Conservation (phyloP, 1,140 invertebrate species). For the Monochamus saltuarius region DNA sequence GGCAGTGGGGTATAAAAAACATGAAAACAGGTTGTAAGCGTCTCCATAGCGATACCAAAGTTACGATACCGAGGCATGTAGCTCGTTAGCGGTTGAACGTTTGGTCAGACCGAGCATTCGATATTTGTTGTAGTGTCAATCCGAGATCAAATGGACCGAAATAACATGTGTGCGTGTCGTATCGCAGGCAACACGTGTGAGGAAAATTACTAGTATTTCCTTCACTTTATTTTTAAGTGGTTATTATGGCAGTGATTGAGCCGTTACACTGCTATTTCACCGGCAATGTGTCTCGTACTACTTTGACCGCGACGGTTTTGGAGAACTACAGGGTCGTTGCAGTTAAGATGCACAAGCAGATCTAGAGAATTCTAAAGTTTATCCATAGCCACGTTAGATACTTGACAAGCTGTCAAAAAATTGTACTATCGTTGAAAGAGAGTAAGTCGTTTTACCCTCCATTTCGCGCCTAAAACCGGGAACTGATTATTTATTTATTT, state of each 20-base stretch:
- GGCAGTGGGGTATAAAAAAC: too few relatives aligned
- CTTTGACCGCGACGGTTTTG: too few relatives aligned
- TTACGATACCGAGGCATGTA: conserved; percentile 9
- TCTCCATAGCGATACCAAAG: neutral
- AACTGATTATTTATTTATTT: too few relatives aligned
- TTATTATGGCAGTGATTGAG: conserved; percentile 32
- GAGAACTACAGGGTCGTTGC: too few relatives aligned
- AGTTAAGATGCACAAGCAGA: too few relatives aligned
- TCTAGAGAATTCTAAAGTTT: too few relatives aligned
- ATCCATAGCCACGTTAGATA: too few relatives aligned
- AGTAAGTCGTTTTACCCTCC: too few relatives aligned
- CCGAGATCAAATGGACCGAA: conserved; percentile 35
- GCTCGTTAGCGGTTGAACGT: conserved; percentile 12
- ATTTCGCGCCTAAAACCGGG: too few relatives aligned
- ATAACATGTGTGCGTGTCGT: conserved; percentile 27
- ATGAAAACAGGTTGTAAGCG: too few relatives aligned
- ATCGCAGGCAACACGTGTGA: conserved; percentile 24
- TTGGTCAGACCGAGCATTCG: conserved; percentile 25
- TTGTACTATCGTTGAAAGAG: too few relatives aligned
- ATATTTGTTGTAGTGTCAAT: conserved; percentile 35
- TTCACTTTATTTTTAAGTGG: conserved; percentile 31
- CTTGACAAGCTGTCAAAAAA: too few relatives aligned
- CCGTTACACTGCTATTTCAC: conserved; percentile 18
- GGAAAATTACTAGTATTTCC: conserved; percentile 31
- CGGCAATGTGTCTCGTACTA: conserved; percentile 9